Conservation (phyloP, 2,797 vertebrate species). For the Lycodopsis pacificus region DNA sequence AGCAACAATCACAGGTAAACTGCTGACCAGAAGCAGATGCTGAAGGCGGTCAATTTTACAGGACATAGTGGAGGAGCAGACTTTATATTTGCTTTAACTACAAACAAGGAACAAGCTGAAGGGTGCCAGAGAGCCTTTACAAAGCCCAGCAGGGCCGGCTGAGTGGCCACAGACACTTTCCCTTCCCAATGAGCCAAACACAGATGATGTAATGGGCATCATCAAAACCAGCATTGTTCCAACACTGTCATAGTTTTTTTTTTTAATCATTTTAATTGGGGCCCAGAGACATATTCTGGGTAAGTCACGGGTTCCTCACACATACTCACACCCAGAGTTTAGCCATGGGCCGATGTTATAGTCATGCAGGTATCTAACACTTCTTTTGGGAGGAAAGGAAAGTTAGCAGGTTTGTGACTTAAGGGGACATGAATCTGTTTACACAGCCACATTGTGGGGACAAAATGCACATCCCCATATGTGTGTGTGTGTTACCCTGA, state of each 20-base stretch:
- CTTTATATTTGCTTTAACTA: constrained; percentile 21
- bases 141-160: constrained; percentile 29
- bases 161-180: constrained; percentile 38
- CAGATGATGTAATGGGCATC: constrained; percentile 45
- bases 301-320: constrained; percentile 10
- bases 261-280: constrained; percentile 31
- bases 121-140: constrained; percentile 30
- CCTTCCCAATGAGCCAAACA: constrained; percentile 38
- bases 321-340: constrained; percentile 10
- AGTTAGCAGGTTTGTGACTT: not conserved
- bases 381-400: not conserved
- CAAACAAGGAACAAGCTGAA: constrained; percentile 29
- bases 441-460: too few relatives aligned
- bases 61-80: constrained; percentile 49
- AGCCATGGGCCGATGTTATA: not conserved
- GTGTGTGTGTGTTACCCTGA: not conserved
- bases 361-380: not conserved
- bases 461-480: not conserved
- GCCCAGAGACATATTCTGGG: constrained; percentile 11
- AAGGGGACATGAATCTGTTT: too few relatives aligned
- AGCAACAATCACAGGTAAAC: constrained; percentile 10
- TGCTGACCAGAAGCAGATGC: constrained; percentile 32
- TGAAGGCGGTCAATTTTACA: constrained; percentile 56
- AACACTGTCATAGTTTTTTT: constrained; percentile 15
- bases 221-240: constrained; percentile 45